A percentile compares a stretch with the other conserved stretches of the same genome.
These are phyloP conservation scores for Noctilio leporinus DNA, from an alignment of 2,113 vertebrate genomes.

Conservation along the genomic window DNA sequence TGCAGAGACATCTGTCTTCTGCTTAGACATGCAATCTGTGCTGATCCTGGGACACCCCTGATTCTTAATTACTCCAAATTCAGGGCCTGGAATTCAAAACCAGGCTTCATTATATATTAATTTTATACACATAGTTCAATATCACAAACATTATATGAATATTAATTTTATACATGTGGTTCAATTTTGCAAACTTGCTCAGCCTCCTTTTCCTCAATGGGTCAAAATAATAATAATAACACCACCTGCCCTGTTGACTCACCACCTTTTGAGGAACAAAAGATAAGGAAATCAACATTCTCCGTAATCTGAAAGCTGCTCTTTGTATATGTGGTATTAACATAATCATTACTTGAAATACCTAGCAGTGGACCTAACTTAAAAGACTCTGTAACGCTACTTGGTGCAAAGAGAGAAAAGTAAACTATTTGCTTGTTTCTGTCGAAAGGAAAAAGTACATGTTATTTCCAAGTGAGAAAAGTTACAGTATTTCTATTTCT, in stretches of 20 bases:
- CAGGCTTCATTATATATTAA: background rate
- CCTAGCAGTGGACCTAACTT: background rate
- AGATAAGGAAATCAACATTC: background rate
- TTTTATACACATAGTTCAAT: background rate
- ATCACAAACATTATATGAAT: background rate
- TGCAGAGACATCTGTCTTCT: background rate
- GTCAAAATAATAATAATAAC: background rate
- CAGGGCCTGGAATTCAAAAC: background rate
- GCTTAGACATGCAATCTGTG: background rate
- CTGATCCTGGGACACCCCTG: background rate
- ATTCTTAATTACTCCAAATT: background rate
- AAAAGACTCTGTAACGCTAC: background rate
- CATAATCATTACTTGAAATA: background rate
- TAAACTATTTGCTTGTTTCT: background rate
- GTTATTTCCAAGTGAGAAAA: conserved; percentile 17
- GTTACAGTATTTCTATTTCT: background rate
- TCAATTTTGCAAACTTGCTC: background rate
- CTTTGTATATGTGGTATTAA: background rate
- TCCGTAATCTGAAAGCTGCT: background rate
- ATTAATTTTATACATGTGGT: background rate
- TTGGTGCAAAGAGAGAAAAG: background rate
- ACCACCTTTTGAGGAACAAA: background rate
- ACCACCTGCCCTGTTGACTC: background rate
- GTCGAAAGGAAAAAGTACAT: background rate
- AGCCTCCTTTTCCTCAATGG: background rate